phyloP scores from a whole-genome alignment of 1,140 invertebrate genomes.

The Caenorhabditis inopinata region DNA sequence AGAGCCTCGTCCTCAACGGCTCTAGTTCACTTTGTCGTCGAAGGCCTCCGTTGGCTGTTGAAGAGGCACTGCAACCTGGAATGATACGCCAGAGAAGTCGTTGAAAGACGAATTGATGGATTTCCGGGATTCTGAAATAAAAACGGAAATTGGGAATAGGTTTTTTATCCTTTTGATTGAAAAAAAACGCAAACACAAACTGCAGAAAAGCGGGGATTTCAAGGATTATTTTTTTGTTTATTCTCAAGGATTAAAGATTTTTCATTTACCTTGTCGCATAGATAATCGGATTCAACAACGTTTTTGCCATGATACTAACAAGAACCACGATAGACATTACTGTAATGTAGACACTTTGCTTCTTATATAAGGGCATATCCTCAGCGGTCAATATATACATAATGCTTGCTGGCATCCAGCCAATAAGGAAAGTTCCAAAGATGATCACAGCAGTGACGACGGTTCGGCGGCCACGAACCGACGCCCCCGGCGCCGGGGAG shows the following conservation, averaged over 20 bases:
- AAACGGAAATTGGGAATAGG: not conserved
- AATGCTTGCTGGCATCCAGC: conserved; percentile 42
- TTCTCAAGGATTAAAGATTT: no score
- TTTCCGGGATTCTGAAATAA: conserved; percentile 38
- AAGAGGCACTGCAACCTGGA: not conserved
- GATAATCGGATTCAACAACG: conserved; percentile 43
- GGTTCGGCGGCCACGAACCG: conserved; percentile 28
- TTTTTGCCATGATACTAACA: conserved; percentile 40
- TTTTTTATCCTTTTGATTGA: not conserved
- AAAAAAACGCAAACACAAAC: no score
- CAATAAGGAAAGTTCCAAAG: conserved; percentile 43
- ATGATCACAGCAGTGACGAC: conserved; percentile 42
- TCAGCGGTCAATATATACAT: conserved; percentile 41
- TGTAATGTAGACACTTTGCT: not conserved
- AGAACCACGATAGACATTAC: conserved; percentile 34
- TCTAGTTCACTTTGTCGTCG: not conserved
- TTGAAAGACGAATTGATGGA: conserved; percentile 41
- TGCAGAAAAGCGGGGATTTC: no score
- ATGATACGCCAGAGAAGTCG: conserved; percentile 1
- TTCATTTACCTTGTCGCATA: conserved; percentile 43
- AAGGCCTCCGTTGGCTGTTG: no score
- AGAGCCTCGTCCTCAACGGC: not conserved
- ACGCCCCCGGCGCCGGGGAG: not conserved
- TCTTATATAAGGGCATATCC: conserved; percentile 36
- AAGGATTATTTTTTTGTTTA: no score